Evolutionary conservation across 2,113 vertebrate genomes (phyloP).

Genomic region (Synodontis membranacea): DNA sequence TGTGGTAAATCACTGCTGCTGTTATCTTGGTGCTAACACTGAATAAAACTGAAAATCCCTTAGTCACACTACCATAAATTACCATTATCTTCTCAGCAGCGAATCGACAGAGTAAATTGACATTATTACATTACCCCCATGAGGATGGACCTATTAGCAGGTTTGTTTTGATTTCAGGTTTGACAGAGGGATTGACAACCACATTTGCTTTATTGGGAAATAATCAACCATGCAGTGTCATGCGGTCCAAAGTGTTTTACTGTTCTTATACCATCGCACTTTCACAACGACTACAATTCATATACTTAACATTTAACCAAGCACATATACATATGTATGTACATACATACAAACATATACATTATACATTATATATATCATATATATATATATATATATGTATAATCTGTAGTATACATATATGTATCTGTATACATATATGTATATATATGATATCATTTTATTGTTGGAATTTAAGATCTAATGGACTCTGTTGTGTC

Average conservation of each 20-base stretch:
- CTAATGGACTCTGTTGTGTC: neutral
- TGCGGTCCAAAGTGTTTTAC: neutral
- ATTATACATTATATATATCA: no score
- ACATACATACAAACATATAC: no score
- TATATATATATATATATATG: no score
- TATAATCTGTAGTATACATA: no score
- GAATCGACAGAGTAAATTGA: neutral
- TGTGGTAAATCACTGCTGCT: constrained; percentile 5
- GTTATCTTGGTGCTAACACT: constrained; percentile 26
- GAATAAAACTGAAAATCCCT: constrained; percentile 5
- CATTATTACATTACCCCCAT: neutral
- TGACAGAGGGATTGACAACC: neutral
- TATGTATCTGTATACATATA: no score
- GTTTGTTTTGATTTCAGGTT: no score
- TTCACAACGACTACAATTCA: no score
- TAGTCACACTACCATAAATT: neutral
- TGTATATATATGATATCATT: neutral
- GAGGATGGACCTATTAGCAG: no score
- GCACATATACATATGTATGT: no score
- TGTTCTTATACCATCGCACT: neutral
- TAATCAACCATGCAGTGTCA: neutral
- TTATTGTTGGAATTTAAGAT: neutral
- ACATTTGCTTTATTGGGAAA: neutral
- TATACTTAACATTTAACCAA: no score
- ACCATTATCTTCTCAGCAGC: neutral